phyloP scores from a whole-genome alignment of 2,113 vertebrate species.

The Megaceryle maxima region DNA sequence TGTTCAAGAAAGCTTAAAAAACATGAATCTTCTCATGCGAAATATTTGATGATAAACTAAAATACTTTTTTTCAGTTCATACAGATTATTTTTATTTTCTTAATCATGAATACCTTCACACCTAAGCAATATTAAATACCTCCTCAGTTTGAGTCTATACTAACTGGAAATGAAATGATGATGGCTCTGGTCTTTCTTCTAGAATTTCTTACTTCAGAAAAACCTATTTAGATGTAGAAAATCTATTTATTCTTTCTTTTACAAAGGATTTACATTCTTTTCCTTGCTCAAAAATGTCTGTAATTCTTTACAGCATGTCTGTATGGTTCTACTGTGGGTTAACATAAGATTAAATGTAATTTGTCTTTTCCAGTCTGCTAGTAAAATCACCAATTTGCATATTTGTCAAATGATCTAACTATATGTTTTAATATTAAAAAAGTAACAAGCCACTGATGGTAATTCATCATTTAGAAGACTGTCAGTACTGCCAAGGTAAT shows the following conservation, averaged over 20 bases:
- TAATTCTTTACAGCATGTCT: neutral
- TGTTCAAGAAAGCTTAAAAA: neutral
- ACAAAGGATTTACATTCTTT: neutral
- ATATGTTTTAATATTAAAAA: constrained; percentile 31
- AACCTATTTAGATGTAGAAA: neutral
- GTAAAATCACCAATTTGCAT: neutral
- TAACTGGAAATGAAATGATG: neutral
- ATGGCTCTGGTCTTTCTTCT: neutral
- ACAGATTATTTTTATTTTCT: neutral
- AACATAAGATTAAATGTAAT: neutral
- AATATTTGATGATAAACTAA: neutral
- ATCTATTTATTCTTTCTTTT: neutral
- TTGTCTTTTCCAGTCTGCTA: neutral
- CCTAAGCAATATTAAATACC: neutral
- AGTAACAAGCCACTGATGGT: constrained; percentile 90
- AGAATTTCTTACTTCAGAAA: neutral
- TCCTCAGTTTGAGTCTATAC: neutral
- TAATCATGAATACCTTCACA: neutral
- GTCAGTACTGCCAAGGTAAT: constrained; percentile 86
- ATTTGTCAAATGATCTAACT: neutral
- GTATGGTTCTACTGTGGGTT: neutral
- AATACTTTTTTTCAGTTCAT: neutral
- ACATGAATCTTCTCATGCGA: accelerated
- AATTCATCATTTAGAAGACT: constrained; percentile 85
- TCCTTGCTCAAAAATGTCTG: neutral